These are phyloP conservation scores for Eupithecia abbreviata DNA, from an alignment of 2,888 invertebrate species.

Conservation along the genomic window DNA sequence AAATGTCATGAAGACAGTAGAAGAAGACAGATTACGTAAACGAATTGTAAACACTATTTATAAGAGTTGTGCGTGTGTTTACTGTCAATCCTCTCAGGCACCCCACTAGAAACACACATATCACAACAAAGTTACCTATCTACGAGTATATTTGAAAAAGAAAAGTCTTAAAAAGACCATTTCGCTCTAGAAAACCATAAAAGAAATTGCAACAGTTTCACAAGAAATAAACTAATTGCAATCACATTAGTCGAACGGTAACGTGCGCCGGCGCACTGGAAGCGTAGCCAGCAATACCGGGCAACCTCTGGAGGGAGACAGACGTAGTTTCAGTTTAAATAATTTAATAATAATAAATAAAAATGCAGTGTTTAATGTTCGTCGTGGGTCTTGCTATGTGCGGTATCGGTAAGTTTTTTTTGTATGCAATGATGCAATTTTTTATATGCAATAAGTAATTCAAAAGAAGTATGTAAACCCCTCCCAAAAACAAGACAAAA, in stretches of 20 bases:
- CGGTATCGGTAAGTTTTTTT: conserved; percentile 68
- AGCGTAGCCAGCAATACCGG: conserved; percentile 67
- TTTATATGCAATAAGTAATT: no score
- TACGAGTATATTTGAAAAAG: not conserved
- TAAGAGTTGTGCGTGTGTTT: conserved; percentile 24
- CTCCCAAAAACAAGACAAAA: not conserved
- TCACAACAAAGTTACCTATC: not conserved
- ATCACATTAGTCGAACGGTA: conserved; percentile 51
- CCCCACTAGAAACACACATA: conserved; percentile 12
- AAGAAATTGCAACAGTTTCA: conserved; percentile 40
- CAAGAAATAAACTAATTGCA: conserved; percentile 39
- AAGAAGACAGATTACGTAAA: conserved; percentile 24
- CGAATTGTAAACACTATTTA: conserved; percentile 23
- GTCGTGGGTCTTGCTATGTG: conserved; percentile 61
- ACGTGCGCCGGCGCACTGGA: conserved; percentile 59
- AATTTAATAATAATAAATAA: conserved; percentile 48
- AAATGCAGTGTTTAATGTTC: conserved; percentile 71
- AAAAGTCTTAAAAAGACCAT: not conserved
- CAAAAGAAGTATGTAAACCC: not conserved
- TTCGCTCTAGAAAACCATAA: conserved; percentile 34
- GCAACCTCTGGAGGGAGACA: conserved; percentile 71
- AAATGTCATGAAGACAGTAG: conserved; percentile 25
- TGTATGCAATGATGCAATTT: not conserved
- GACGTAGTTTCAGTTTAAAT: conserved; percentile 65
- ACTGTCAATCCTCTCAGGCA: conserved; percentile 22